Evolutionary conservation across 2,797 vertebrate species (phyloP).

Genomic region (Enteromius viviparus): DNA sequence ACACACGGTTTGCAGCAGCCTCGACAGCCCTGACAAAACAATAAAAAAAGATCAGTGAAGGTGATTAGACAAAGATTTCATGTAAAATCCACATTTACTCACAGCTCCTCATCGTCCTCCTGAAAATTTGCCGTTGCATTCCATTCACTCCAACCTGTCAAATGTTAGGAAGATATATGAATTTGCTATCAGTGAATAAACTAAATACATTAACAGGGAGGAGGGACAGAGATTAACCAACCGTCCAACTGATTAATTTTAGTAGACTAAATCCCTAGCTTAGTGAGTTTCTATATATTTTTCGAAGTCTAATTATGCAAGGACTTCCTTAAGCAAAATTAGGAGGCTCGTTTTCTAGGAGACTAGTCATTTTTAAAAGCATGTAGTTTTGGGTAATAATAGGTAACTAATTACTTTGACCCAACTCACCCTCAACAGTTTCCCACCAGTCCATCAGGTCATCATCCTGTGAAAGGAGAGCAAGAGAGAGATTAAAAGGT

Average conservation of each 20-base stretch:
- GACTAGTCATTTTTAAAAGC: background rate
- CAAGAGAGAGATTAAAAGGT: background rate
- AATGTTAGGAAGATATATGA: background rate
- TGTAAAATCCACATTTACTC: constrained; percentile 48
- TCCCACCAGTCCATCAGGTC: constrained; percentile 61
- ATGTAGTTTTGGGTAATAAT: background rate
- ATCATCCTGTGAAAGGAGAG: constrained; percentile 49
- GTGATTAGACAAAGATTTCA: background rate
- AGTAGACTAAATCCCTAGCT: background rate
- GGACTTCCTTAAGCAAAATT: background rate
- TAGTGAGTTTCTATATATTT: too few relatives aligned
- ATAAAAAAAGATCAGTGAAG: background rate
- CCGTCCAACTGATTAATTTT: background rate
- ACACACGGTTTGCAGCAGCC: constrained; percentile 76
- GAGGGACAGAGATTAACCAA: background rate
- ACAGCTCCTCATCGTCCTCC: constrained; percentile 71
- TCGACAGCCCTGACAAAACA: constrained; percentile 72
- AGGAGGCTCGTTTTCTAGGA: background rate
- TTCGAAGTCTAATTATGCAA: background rate
- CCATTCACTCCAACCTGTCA: constrained; percentile 77
- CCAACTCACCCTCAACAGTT: constrained; percentile 56
- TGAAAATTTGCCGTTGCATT: constrained; percentile 66
- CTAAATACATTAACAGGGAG: background rate
- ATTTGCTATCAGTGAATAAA: background rate
- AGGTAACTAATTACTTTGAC: constrained; percentile 45